Evolutionary conservation across 1,140 invertebrate species (phyloP).

Genomic region (Lethrus apterus): DNA sequence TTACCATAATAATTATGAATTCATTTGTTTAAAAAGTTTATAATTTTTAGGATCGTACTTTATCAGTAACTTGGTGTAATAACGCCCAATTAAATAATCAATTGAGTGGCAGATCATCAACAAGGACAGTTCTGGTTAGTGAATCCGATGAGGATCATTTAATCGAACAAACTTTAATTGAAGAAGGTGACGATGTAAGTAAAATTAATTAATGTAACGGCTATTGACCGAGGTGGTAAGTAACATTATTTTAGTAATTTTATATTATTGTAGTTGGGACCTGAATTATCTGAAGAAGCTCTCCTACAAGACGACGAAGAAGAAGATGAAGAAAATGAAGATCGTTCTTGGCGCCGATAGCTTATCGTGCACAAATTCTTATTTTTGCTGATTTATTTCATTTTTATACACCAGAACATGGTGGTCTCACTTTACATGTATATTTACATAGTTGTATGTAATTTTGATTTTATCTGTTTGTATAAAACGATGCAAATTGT

Average conservation of each 20-base stretch:
- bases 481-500: too few species aligned
- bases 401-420: too few species aligned
- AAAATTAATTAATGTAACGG: not conserved
- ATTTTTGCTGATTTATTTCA: too few species aligned
- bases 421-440: too few species aligned
- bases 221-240: not conserved
- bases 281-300: slow-evolving; percentile 39
- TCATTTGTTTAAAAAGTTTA: slow-evolving; percentile 11
- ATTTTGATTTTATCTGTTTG: too few species aligned
- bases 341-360: slow-evolving; percentile 53
- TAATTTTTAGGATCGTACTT: slow-evolving; percentile 37
- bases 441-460: too few species aligned
- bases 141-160: slow-evolving; percentile 42
- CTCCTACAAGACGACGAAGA: slow-evolving; percentile 51
- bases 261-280: slow-evolving; percentile 24
- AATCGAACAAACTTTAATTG: slow-evolving; percentile 39
- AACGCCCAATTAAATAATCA: slow-evolving; percentile 29
- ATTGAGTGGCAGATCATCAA: slow-evolving; percentile 23
- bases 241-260: not conserved
- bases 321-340: slow-evolving; percentile 53
- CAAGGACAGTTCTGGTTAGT: slow-evolving; percentile 34
- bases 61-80: slow-evolving; percentile 37
- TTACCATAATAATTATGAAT: too few species aligned
- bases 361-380: too few species aligned
- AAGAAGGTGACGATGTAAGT: slow-evolving; percentile 24